phyloP scores from a whole-genome alignment of 2,113 vertebrate species.

The Damaliscus lunatus region DNA sequence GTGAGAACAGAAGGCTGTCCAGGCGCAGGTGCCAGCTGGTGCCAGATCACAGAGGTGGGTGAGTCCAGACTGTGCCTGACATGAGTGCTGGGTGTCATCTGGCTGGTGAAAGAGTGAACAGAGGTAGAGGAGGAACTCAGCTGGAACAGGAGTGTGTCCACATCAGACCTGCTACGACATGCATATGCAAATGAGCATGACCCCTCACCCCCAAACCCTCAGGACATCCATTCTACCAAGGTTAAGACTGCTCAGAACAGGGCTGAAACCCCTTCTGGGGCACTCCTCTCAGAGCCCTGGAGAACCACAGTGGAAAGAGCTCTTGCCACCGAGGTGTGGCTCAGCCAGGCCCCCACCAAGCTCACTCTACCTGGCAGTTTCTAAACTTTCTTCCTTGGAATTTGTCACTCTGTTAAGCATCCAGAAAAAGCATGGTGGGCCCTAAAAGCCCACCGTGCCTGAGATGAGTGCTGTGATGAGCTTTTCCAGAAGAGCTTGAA shows the following conservation, averaged over 20 bases:
- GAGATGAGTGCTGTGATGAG: too few relatives aligned
- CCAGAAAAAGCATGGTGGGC: neutral
- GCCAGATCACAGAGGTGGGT: rapidly evolving
- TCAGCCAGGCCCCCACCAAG: neutral
- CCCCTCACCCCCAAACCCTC: neutral
- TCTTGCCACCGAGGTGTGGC: neutral
- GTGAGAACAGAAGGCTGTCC: neutral
- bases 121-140: neutral
- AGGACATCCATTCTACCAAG: neutral
- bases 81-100: rapidly evolving
- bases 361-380: neutral
- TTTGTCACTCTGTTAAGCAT: neutral
- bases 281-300: neutral
- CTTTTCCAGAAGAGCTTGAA: neutral
- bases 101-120: neutral
- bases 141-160: neutral
- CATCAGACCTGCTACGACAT: neutral
- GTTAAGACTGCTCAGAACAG: neutral
- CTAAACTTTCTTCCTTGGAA: neutral
- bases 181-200: neutral
- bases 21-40: neutral
- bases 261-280: neutral
- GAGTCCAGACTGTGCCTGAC: rapidly evolving
- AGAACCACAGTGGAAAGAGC: neutral
- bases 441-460: neutral